A percentile compares a stretch with the other conserved stretches of the same genome.
Conservation (phyloP, 2,797 vertebrate genomes). For the Sebastes miniatus region DNA sequence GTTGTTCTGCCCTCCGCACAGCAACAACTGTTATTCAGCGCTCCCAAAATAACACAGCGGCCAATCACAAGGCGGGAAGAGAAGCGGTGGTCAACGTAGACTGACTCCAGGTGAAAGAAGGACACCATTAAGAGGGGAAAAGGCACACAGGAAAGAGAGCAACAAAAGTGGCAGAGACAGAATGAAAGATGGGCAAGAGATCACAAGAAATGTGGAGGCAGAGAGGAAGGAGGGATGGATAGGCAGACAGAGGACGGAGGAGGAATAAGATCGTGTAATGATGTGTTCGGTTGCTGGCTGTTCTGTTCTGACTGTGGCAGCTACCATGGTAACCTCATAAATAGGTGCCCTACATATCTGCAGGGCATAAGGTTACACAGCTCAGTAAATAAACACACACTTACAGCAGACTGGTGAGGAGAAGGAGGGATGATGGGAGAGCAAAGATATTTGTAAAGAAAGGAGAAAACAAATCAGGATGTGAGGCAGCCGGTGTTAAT, state of each 20-base stretch:
- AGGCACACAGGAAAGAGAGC: neutral
- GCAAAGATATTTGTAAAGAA: slow-evolving; percentile 3
- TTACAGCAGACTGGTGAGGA: slow-evolving; percentile 32
- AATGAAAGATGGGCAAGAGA: neutral
- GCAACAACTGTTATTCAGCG: slow-evolving; percentile 78
- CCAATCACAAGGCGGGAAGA: slow-evolving; percentile 64
- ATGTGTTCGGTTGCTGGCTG: slow-evolving; percentile 67
- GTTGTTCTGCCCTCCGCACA: slow-evolving; percentile 63
- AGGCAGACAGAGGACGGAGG: slow-evolving; percentile 33
- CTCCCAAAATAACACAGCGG: slow-evolving; percentile 79
- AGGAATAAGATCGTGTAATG: slow-evolving; percentile 52
- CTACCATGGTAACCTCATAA: slow-evolving; percentile 84
- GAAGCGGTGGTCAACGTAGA: slow-evolving; percentile 41
- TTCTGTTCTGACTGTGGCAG: slow-evolving; percentile 68
- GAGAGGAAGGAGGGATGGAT: slow-evolving; percentile 2
- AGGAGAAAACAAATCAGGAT: neutral
- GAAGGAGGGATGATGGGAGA: slow-evolving; percentile 12
- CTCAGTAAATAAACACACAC: slow-evolving; percentile 75
- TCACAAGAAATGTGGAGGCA: neutral
- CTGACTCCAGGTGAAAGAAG: slow-evolving; percentile 44
- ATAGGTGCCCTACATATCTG: slow-evolving; percentile 80
- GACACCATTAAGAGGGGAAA: slow-evolving; percentile 13
- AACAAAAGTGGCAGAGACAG: neutral
- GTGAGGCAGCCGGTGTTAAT: slow-evolving; percentile 1
- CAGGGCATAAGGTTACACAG: slow-evolving; percentile 78